phyloP scores from a whole-genome alignment of 2,797 vertebrate genomes.

The Tympanoctomys barrerae region DNA sequence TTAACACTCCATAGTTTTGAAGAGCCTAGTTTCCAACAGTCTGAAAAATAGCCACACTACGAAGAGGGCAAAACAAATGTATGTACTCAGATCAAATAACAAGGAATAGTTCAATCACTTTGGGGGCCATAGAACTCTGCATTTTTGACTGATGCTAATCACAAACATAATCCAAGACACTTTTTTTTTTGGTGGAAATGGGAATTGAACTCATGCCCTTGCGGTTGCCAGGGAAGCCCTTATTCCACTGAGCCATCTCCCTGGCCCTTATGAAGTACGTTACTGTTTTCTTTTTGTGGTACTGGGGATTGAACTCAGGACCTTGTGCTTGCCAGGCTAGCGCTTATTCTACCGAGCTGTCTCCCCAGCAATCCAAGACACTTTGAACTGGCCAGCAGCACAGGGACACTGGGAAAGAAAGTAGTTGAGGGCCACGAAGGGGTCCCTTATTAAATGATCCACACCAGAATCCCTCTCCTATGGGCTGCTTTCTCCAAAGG shows the following conservation, averaged over 20 bases:
- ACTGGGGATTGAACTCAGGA: no score
- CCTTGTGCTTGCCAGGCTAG: no score
- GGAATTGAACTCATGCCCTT: no score
- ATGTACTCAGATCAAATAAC: background rate
- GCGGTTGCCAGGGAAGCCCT: no score
- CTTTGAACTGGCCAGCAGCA: background rate
- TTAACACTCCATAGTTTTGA: slow-evolving; percentile 49
- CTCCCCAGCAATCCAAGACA: background rate
- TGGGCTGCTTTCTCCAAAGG: background rate
- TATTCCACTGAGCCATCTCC: no score
- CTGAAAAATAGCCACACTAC: slow-evolving; percentile 42
- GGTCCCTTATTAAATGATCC: background rate
- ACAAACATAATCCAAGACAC: background rate
- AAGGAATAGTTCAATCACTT: background rate
- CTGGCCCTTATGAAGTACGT: no score
- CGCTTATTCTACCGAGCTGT: no score
- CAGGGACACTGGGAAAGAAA: background rate
- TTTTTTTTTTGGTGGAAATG: background rate
- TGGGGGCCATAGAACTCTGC: background rate
- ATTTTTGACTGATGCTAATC: slow-evolving; percentile 21
- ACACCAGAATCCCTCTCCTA: background rate
- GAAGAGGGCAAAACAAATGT: slow-evolving; percentile 5
- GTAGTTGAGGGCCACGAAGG: background rate
- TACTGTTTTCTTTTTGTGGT: no score
- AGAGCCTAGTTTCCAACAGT: slow-evolving; percentile 47